Base-by-base conservation (phyloP, 2,113 vertebrate genomes). In the Piprites chloris region DNA sequence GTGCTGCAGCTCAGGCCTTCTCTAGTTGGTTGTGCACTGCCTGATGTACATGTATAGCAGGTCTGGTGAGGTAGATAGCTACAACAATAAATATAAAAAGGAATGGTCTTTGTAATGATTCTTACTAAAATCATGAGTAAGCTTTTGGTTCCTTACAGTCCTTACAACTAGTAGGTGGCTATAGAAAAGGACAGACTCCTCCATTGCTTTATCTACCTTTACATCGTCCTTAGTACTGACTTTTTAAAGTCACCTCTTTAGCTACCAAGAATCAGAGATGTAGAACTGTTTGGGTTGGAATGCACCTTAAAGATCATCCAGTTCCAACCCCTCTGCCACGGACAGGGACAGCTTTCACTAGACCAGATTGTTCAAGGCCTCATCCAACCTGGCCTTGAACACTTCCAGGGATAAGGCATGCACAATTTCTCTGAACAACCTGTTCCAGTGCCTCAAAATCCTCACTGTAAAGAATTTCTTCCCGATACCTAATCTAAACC, bases 1-100 rank as follows among this genome's bases (percentile, higher is more conserved):
- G 23, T 72, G 35, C 69, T 79, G 49, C 66, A 85, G 23, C 30
- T 63, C 5, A 2, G 55, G 35, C 37, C 21, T 66, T 46, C 28
- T 49, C 18, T 39, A 16, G 16, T 3, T 80, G 24, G 9, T 28
- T 92, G 49, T 2, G 1, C 41, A 11, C 35, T 75, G 37, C 52
- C 56, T 39, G 22, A 12, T 14, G 12, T 47, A 6, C 0, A 0
- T 11, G 8, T n/a, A 9, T 27, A 24, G 16, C 55, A 74, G 27
- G 9, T 58, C 24, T 4, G 2, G 26, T 2, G 58, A 17, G 9
- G 6, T 5, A 50, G 22, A 27, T 19, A 58, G 18, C 53, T 55
- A n/a, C 22, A 71, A 12, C n/a, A 69, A 9, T 23, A 66, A 49
- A 33, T 68, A 37, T 20, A 37, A 61, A 15, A 16, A 63, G 21